Evolutionary conservation across 2,113 vertebrate species (phyloP).

Genomic region (Colaptes auratus): DNA sequence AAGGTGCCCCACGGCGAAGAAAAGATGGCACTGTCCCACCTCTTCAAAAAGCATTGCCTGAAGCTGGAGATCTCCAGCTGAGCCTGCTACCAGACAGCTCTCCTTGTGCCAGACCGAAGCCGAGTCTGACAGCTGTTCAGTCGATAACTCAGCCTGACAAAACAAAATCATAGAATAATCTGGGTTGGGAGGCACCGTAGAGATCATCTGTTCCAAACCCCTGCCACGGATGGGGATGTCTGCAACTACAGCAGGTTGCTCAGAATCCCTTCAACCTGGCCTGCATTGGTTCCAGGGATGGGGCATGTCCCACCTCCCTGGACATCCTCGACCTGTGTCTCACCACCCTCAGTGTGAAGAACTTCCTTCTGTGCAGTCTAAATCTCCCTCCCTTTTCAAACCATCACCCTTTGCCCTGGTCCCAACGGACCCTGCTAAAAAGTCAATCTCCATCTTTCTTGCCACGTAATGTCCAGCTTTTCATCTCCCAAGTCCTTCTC

Average conservation of each 20-base stretch:
- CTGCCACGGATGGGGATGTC: background rate
- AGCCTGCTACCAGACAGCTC: background rate
- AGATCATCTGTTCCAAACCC: background rate
- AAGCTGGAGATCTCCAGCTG: background rate
- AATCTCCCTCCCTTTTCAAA: background rate
- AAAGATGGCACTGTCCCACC: background rate
- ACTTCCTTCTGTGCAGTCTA: background rate
- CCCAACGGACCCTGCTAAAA: background rate
- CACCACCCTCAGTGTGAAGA: background rate
- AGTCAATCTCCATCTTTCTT: background rate
- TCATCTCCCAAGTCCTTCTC: background rate
- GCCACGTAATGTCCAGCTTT: too few relatives aligned
- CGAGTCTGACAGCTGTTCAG: background rate
- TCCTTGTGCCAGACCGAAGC: background rate
- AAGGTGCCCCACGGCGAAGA: background rate
- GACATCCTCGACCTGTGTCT: background rate
- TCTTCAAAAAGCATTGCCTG: background rate
- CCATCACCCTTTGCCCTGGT: background rate
- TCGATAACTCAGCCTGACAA: background rate
- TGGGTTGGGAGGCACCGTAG: background rate
- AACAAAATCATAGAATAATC: background rate
- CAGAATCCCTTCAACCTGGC: background rate
- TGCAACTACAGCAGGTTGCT: background rate
- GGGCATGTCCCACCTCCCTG: background rate
- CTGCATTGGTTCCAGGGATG: background rate